Evolutionary conservation across 2,113 vertebrate genomes (phyloP).

Genomic region (Lepus americanus): DNA sequence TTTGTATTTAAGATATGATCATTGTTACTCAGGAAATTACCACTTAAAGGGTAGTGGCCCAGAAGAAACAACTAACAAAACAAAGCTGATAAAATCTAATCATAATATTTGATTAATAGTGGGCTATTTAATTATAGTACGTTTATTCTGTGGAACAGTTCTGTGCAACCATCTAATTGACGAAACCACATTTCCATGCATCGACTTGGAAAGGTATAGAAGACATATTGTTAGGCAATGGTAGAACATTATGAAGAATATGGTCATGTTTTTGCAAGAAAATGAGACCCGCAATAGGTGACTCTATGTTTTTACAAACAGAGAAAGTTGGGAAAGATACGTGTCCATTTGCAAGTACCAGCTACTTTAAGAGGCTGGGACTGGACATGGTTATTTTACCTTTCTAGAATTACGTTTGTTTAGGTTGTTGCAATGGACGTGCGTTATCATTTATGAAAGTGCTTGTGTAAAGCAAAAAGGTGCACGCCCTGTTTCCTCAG

Average conservation of each 20-base stretch:
- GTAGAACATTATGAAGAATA: constrained; percentile 7
- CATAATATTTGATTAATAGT: background rate
- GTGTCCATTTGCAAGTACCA: background rate
- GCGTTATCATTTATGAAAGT: background rate
- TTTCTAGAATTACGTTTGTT: background rate
- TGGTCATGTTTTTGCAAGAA: constrained; percentile 24
- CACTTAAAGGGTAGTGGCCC: background rate
- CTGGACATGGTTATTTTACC: background rate
- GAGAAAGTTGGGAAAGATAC: background rate
- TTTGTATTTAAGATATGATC: background rate
- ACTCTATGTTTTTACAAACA: background rate
- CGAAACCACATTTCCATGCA: background rate
- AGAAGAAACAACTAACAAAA: background rate
- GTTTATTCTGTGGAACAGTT: background rate
- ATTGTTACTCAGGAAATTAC: constrained; percentile 27
- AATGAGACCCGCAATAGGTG: background rate
- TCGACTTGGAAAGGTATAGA: background rate
- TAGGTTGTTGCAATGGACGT: background rate
- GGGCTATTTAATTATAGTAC: background rate
- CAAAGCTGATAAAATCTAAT: constrained; percentile 8
- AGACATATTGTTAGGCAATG: constrained; percentile 22
- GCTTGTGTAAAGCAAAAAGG: background rate
- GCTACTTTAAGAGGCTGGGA: background rate
- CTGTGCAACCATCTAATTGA: background rate
- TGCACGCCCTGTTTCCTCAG: background rate